phyloP scores from a whole-genome alignment of 2,888 invertebrate genomes.

The Tipula helvola region DNA sequence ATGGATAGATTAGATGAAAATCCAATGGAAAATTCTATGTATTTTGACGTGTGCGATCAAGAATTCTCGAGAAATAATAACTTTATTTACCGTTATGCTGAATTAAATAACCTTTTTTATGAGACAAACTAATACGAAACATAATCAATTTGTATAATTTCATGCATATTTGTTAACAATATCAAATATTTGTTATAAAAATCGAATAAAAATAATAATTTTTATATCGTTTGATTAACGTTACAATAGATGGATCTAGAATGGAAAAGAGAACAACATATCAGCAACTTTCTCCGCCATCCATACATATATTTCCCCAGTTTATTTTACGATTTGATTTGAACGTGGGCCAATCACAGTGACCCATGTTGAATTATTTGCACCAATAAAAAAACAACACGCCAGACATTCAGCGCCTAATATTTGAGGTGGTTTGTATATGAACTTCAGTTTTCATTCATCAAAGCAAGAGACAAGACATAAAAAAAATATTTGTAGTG shows the following conservation, averaged over 20 bases:
- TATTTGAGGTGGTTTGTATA: slow-evolving; percentile 26
- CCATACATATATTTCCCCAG: slow-evolving; percentile 7
- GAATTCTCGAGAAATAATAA: not conserved
- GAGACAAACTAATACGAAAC: not conserved
- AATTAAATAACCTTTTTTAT: not conserved
- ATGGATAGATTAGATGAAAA: not conserved
- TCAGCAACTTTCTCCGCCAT: not conserved
- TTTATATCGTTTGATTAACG: not conserved
- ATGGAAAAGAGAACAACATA: not conserved
- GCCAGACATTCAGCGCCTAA: slow-evolving; percentile 23
- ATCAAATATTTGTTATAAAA: not conserved
- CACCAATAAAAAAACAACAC: slow-evolving; percentile 25
- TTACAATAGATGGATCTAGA: not conserved
- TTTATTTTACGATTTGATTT: slow-evolving; percentile 1
- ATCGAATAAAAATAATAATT: not conserved
- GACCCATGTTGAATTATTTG: slow-evolving; percentile 19
- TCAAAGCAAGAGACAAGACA: slow-evolving; percentile 24
- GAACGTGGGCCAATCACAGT: slow-evolving; percentile 27
- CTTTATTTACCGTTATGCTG: not conserved
- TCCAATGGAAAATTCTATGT: not conserved
- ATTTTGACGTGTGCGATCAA: not conserved
- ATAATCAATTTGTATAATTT: not conserved
- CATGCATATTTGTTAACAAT: not conserved
- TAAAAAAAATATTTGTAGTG: not conserved
- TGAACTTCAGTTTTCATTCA: slow-evolving; percentile 28